Evolutionary conservation across 2,113 vertebrate species (phyloP), one percentile per base, ranked within the genome.

Genomic region (Muntiacus muntjak): DNA sequence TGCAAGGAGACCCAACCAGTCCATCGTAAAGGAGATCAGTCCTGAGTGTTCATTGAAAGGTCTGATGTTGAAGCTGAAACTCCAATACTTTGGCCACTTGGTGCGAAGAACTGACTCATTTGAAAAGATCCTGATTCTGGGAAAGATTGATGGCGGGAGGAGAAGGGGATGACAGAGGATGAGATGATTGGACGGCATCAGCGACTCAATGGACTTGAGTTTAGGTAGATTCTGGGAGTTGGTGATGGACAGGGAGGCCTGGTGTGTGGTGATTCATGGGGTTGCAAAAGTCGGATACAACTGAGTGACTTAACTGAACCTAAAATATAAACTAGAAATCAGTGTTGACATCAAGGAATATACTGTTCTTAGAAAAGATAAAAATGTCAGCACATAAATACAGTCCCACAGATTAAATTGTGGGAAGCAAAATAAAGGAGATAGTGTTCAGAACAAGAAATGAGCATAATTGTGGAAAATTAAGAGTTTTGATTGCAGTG

Each of bases 61-160:
- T 21, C 16, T 67, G 64, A 67, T 67, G 1, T 17, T 67, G 1
- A 67, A 67, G 33, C 33, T 67, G 33, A 67, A 67, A 36, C 33
- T 67, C 64, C 64, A 67, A 17, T n/a, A 67, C 8, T 36, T 36
- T 36, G 17, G 64, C 33, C 4, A 67, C 33, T 8, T 67, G 1
- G 10, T 21, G 64, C 3, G 7, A 67, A 67, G 33, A 67, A 16
- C 16, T 67, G 64, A 67, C 33, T 36, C 33, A 36, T 67, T 67
- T 21, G 17, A 71, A 71, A 36, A 71, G 9, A 71, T 4, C 8
- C 16, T 21, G 64, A 71, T 36, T 4, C n/a, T 71, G 9, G 33
- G 17, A 36, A n/a, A 21, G n/a, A 71, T 21, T 36, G n/a, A 21
- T 1, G 17, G 64, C 0, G 0, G 64, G 64, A 21, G 0, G 17